phyloP scores from a whole-genome alignment of 2,113 vertebrate genomes.

The Phalacrocorax carbo region DNA sequence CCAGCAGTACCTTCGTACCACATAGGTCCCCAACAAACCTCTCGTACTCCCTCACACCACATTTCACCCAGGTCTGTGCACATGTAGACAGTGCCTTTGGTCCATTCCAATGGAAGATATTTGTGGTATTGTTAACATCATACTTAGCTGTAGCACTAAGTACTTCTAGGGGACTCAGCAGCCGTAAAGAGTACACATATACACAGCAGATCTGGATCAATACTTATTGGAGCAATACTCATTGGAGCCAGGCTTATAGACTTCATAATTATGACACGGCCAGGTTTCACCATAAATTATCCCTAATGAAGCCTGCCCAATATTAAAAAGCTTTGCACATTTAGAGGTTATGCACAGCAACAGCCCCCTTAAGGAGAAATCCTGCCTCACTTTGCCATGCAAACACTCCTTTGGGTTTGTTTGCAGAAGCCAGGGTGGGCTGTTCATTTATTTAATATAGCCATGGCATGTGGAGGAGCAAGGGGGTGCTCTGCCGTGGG shows the following conservation, averaged over 20 bases:
- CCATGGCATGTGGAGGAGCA: accelerated
- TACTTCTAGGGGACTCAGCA: background rate
- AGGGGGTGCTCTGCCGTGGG: background rate
- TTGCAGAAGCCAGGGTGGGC: background rate
- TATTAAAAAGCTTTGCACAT: background rate
- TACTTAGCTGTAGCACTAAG: background rate
- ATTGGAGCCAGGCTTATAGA: background rate
- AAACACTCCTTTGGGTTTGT: background rate
- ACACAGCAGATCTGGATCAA: background rate
- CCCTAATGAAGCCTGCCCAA: background rate
- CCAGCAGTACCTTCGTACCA: accelerated
- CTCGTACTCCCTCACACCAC: background rate
- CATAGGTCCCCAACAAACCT: background rate
- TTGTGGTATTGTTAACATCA: background rate
- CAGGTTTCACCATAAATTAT: background rate
- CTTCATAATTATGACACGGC: background rate
- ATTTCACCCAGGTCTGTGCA: background rate
- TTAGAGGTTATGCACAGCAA: background rate
- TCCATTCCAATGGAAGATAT: background rate
- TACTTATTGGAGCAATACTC: background rate
- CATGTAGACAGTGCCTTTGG: background rate
- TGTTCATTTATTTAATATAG: background rate
- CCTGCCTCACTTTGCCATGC: background rate
- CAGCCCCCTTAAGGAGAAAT: background rate
- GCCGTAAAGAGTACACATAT: background rate